phyloP scores from a whole-genome alignment of 2,797 vertebrate genomes.

The Sardinella longiceps region DNA sequence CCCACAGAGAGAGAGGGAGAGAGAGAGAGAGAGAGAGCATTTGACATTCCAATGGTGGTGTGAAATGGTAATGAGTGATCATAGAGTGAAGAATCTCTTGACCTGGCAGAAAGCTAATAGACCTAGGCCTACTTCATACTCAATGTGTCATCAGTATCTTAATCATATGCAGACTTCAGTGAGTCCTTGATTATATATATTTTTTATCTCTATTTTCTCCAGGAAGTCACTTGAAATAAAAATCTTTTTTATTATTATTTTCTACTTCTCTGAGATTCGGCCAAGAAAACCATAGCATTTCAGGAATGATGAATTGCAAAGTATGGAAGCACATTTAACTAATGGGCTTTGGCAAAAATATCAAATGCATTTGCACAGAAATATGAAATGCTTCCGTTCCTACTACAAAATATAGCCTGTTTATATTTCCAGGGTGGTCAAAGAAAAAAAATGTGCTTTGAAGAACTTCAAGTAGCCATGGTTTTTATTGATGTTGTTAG shows the following conservation, averaged over 20 bases:
- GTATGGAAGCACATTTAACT: constrained; percentile 4
- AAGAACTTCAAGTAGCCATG: not conserved
- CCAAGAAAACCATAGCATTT: not conserved
- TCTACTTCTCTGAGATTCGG: not conserved
- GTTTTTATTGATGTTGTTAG: not conserved
- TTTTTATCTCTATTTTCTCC: constrained; percentile 17
- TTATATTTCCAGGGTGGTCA: not conserved
- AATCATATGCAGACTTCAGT: not conserved
- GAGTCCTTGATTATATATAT: not conserved
- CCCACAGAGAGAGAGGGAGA: not conserved
- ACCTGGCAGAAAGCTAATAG: constrained; percentile 11
- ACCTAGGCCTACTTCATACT: constrained; percentile 16
- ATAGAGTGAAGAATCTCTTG: not conserved
- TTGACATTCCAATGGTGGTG: not conserved
- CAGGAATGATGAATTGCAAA: not conserved
- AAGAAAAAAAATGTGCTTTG: not conserved
- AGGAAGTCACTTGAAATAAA: constrained; percentile 7
- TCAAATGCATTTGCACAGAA: constrained; percentile 11
- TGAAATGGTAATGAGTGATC: constrained; percentile 16
- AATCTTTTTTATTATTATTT: not conserved
- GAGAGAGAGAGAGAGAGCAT: not conserved
- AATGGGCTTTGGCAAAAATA: constrained; percentile 17
- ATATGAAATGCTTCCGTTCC: not conserved
- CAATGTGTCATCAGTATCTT: constrained; percentile 16
- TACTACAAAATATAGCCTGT: not conserved